Percentiles rank a stretch among this genome's conserved stretches.
These are phyloP conservation scores for Tholera decimalis DNA, from an alignment of 2,888 invertebrate genomes.

Conservation along the genomic window DNA sequence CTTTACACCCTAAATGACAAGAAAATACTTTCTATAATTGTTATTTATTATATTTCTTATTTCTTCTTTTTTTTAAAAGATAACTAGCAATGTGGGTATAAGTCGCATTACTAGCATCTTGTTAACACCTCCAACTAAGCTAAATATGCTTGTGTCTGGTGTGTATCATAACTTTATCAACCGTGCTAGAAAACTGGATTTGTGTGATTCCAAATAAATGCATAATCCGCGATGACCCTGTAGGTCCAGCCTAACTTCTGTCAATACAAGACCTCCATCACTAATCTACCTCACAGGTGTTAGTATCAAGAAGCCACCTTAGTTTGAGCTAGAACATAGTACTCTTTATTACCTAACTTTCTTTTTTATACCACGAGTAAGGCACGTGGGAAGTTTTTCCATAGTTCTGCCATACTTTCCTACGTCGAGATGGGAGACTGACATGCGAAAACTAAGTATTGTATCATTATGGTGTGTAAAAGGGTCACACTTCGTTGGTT, in stretches of 20 bases:
- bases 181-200: not conserved
- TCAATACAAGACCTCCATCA: constrained; percentile 10
- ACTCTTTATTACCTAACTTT: constrained; percentile 63
- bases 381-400: constrained; percentile 63
- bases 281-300: constrained; percentile 28
- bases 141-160: too few relatives aligned
- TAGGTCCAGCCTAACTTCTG: not conserved
- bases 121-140: too few relatives aligned
- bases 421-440: constrained; percentile 45
- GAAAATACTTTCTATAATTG: too few relatives aligned
- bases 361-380: constrained; percentile 56
- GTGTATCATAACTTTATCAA: too few relatives aligned
- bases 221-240: not conserved
- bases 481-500: constrained; percentile 27
- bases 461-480: constrained; percentile 35
- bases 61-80: too few relatives aligned
- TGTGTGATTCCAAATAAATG: not conserved
- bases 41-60: too few relatives aligned
- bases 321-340: constrained; percentile 46
- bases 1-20: not conserved
- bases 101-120: too few relatives aligned
- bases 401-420: constrained; percentile 54
- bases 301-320: constrained; percentile 46
- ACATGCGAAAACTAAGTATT: constrained; percentile 48
- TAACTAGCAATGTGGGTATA: too few relatives aligned